phyloP scores from a whole-genome alignment of 53 echinoderm and acorn worm species.

The Stichopus horrens region DNA sequence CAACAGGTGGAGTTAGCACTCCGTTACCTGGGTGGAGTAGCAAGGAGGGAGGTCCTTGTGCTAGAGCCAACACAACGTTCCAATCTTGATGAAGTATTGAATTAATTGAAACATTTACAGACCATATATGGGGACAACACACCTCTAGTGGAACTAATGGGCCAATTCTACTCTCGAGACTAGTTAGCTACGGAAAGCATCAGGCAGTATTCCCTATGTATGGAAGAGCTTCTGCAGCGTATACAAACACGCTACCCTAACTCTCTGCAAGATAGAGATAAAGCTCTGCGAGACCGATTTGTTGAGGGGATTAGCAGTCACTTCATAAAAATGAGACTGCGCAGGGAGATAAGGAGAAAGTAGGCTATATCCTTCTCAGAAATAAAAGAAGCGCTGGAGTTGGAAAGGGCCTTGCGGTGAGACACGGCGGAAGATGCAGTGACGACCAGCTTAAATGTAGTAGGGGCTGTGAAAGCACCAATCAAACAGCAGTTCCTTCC shows the following conservation, averaged over 20 bases:
- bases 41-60: conserved; percentile 22
- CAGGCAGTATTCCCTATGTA: not conserved
- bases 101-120: not conserved
- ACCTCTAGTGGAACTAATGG: not conserved
- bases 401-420: not conserved
- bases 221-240: not conserved
- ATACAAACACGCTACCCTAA: not conserved
- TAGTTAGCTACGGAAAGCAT: not conserved
- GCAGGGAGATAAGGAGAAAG: not conserved
- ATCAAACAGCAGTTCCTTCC: too few relatives aligned
- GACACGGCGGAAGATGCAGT: not conserved
- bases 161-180: conserved; percentile 3
- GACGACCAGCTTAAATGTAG: too few relatives aligned
- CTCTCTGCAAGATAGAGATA: not conserved
- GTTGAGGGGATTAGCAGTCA: not conserved
- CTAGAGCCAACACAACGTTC: not conserved
- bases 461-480: not conserved
- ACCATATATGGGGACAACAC: conserved; percentile 26
- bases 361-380: not conserved
- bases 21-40: conserved; percentile 45
- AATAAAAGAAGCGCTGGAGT: not conserved
- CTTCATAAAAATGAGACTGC: conserved; percentile 1
- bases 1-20: conserved; percentile 36
- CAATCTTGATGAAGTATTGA: not conserved
- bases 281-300: not conserved